Evolutionary conservation across 2,113 vertebrate species (phyloP).

Genomic region (Collichthys lucidus): DNA sequence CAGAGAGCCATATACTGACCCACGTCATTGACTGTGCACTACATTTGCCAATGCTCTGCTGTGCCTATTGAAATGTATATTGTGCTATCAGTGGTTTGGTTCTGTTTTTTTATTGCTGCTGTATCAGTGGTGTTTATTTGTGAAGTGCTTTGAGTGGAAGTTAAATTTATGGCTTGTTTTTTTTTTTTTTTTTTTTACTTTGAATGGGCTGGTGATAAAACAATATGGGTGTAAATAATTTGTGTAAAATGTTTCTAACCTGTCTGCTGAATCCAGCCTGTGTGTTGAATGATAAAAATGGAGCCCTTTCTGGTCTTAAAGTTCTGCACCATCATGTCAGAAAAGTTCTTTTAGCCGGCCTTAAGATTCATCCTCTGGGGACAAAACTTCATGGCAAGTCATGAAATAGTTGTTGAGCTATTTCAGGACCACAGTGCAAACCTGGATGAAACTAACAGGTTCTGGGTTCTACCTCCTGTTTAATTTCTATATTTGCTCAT

Average conservation of each 20-base stretch:
- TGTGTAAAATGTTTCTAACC: slow-evolving; percentile 36
- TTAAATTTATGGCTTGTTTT: slow-evolving; percentile 16
- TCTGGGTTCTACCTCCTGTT: neutral
- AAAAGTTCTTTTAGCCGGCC: neutral
- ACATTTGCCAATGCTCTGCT: slow-evolving; percentile 49
- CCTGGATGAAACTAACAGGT: neutral
- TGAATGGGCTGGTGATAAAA: neutral
- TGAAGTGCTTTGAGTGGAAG: slow-evolving; percentile 7
- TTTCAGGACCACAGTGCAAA: too few species aligned
- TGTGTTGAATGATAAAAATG: neutral
- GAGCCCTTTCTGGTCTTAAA: slow-evolving; percentile 2
- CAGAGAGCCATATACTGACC: slow-evolving; percentile 41
- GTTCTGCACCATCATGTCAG: neutral
- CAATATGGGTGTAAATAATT: slow-evolving; percentile 45
- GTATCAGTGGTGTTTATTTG: slow-evolving; percentile 51
- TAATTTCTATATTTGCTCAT: neutral
- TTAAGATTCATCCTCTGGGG: neutral
- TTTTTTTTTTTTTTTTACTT: slow-evolving; percentile 30
- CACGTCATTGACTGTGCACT: slow-evolving; percentile 40
- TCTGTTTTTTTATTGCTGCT: slow-evolving; percentile 36
- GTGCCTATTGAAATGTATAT: slow-evolving; percentile 58
- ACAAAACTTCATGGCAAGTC: neutral
- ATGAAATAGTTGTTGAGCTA: neutral
- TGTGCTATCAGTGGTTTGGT: slow-evolving; percentile 31
- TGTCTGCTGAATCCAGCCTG: slow-evolving; percentile 9